Percentiles rank a stretch among this genome's conserved stretches.
These are phyloP conservation scores for Eretmocerus hayati DNA, from an alignment of 2,888 invertebrate genomes.

Conservation along the genomic window DNA sequence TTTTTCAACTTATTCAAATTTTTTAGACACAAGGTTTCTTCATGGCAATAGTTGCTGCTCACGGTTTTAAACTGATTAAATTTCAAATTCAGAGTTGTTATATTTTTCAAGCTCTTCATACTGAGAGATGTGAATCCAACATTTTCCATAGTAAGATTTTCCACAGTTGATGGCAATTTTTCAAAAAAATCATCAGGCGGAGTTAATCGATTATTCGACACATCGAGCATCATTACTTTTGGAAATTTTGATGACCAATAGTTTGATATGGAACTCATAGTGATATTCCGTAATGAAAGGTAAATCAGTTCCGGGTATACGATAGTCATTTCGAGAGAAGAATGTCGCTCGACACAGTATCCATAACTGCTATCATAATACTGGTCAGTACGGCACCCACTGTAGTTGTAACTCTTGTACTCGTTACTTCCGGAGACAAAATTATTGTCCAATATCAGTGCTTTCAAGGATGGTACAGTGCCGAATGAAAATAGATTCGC, in stretches of 20 bases:
- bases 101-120: background rate
- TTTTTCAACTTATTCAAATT: constrained; percentile 8
- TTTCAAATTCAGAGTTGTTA: constrained; percentile 6
- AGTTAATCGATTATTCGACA: constrained; percentile 28
- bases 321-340: constrained; percentile 12
- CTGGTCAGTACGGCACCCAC: background rate
- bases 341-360: background rate
- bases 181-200: background rate
- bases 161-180: background rate
- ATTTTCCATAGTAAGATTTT: constrained; percentile 7
- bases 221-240: constrained; percentile 29
- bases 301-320: constrained; percentile 27
- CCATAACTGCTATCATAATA: background rate
- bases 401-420: background rate
- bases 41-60: constrained; percentile 2
- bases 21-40: constrained; percentile 4
- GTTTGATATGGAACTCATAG: constrained; percentile 20
- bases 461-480: constrained; percentile 23
- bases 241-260: constrained; percentile 27
- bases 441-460: constrained; percentile 30
- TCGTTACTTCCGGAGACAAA: background rate
- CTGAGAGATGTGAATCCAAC: background rate
- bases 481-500: constrained; percentile 11
- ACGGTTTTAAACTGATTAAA: constrained; percentile 4
- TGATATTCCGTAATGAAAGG: constrained; percentile 31